Evolutionary conservation across 2,888 invertebrate species (phyloP), one percentile per base, ranked within the genome.

Genomic region (Papilio elwesi): DNA sequence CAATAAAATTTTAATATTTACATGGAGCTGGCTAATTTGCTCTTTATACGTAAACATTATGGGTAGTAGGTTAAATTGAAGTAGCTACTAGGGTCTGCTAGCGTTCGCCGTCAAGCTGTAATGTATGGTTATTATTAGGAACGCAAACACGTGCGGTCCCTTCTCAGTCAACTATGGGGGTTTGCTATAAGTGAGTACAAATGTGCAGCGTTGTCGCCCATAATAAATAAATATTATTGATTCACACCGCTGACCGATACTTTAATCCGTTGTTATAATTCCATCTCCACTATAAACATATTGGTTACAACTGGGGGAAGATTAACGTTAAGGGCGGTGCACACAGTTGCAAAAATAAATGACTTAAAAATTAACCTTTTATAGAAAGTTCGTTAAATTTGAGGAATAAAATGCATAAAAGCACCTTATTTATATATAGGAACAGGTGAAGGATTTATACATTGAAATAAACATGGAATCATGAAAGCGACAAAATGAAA

Each of bases 171-270:
- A 69, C 74, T 75, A 74, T 64, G 76, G 80, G 83, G 84, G 86
- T 77, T 78, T 76, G 80, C 83, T 83, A 82, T 83, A 83, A 81
- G 75, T 67, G 71, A 62, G 76, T 73, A 55, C 81, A 85, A 85
- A 85, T 83, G 82, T 77, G 82, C 82, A 82, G 83, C 80, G 75
- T 78, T 81, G 82, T 84, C 82, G 82, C 83, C 84, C 82, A 79
- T 87, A 85, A 89, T 87, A 87, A 85, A 89, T 87, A 87, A 88
- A 86, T 83, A 81, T 82, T 87, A 88, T 90, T 87, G 88, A 90
- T 87, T 83, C 81, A 82, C 83, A 83, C 75, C 77, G 81, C 83
- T 89, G 89, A 87, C 89, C 88, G 74, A 80, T 83, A 85, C 85
- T 86, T 80, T 88, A 89, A 90, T 89, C 86, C 83, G 69, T 78